These are phyloP conservation scores for Dicaeum eximium DNA, from an alignment of 2,113 vertebrate species.

Conservation along the genomic window DNA sequence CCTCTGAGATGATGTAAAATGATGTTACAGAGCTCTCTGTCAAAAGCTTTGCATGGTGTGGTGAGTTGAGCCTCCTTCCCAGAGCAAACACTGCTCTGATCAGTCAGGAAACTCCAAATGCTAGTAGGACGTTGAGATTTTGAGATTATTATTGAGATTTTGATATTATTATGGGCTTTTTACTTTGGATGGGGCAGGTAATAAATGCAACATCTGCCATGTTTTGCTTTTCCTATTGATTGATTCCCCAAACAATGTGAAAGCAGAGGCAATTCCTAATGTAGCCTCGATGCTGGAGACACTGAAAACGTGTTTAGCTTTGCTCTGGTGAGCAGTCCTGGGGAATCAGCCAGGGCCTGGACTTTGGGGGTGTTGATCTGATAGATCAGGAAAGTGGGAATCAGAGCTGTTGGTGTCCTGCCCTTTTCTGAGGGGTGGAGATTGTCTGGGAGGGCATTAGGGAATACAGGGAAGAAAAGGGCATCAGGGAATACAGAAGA, in stretches of 20 bases:
- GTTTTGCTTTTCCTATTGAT: background rate
- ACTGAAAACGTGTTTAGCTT: background rate
- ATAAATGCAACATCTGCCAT: background rate
- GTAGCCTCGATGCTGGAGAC: background rate
- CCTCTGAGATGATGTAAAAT: background rate
- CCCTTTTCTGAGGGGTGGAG: background rate
- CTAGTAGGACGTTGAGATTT: background rate
- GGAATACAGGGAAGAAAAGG: no score
- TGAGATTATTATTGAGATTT: background rate
- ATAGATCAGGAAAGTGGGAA: background rate
- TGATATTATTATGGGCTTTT: background rate
- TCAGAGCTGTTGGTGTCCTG: rapidly evolving
- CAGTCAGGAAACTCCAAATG: background rate
- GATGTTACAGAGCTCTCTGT: background rate
- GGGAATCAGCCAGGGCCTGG: background rate
- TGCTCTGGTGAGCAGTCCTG: background rate
- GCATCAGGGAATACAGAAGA: background rate
- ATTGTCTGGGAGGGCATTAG: background rate
- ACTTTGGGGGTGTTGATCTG: background rate
- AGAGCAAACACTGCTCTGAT: background rate
- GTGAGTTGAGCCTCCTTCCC: background rate
- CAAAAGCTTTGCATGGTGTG: background rate
- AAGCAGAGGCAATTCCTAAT: background rate
- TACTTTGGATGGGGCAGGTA: background rate
- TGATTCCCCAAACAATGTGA: background rate